A percentile compares a stretch with the other conserved stretches of the same genome.
These are phyloP conservation scores for Tetragonula clypearis DNA, from an alignment of 1,140 invertebrate genomes.

Conservation along the genomic window DNA sequence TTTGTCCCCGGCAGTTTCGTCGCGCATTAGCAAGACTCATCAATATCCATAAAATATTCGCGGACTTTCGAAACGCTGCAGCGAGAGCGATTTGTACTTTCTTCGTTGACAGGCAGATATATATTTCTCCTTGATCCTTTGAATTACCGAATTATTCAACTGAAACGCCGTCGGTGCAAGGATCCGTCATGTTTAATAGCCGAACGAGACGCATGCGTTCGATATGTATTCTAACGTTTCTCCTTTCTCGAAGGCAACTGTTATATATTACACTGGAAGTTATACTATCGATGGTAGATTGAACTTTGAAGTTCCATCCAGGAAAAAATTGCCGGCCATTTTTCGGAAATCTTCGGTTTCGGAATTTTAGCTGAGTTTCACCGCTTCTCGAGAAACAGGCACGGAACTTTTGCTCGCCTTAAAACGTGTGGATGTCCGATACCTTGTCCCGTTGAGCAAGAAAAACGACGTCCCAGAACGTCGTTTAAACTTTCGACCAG, in stretches of 20 bases:
- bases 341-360: not conserved
- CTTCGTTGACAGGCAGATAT: constrained; percentile 24
- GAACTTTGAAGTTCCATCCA: not conserved
- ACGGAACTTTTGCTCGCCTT: not conserved
- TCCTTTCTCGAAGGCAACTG: not conserved
- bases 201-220: constrained; percentile 7
- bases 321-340: not conserved
- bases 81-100: constrained; percentile 13
- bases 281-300: not conserved
- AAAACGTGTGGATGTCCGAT: not conserved
- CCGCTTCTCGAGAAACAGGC: not conserved
- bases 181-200: constrained; percentile 19
- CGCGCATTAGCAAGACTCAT: not conserved
- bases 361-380: not conserved
- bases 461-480: constrained; percentile 24
- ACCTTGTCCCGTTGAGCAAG: not conserved
- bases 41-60: constrained; percentile 10
- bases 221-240: not conserved
- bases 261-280: not conserved
- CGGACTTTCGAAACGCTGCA: not conserved
- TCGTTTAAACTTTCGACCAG: constrained; percentile 35
- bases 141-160: constrained; percentile 61
- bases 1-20: not conserved
- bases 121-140: constrained; percentile 52
- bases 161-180: not conserved